Percentiles rank a stretch among this genome's conserved stretches.
Evolutionary conservation across 2,888 invertebrate species (phyloP).

Genomic region (Notodonta dromedarius): DNA sequence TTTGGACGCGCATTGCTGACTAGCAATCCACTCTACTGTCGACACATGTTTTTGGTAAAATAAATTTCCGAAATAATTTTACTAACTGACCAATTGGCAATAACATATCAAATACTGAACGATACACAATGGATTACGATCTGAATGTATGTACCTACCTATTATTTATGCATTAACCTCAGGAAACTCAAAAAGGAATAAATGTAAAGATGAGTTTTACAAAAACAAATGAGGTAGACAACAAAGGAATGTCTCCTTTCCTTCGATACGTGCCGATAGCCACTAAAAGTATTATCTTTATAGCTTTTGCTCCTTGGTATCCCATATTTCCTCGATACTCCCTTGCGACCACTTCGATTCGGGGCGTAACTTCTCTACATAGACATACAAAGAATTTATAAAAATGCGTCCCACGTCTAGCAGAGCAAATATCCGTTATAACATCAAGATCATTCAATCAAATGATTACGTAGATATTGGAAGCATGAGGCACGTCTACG

Average conservation of each 20-base stretch:
- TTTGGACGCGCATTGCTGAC: slow-evolving; percentile 32
- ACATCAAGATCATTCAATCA: neutral
- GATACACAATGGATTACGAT: no score
- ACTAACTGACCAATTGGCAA: neutral
- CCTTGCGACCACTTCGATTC: slow-evolving; percentile 7
- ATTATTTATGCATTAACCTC: no score
- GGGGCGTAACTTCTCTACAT: neutral
- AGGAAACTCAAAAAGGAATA: no score
- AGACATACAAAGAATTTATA: neutral
- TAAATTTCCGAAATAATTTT: slow-evolving; percentile 11
- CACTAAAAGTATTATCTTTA: no score
- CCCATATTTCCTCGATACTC: slow-evolving; percentile 10
- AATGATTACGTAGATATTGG: slow-evolving; percentile 13
- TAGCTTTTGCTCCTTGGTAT: slow-evolving; percentile 12
- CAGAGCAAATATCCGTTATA: neutral
- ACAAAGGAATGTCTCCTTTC: no score
- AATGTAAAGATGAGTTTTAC: no score
- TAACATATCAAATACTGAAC: no score
- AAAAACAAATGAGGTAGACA: no score
- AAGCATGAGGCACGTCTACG: slow-evolving; percentile 11
- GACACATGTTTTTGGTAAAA: slow-evolving; percentile 13
- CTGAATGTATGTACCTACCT: no score
- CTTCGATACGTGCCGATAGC: no score
- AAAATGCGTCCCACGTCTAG: neutral
- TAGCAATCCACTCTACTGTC: slow-evolving; percentile 15